These are phyloP conservation scores for Nebria ingens DNA, from an alignment of 1,140 invertebrate species.

Conservation along the genomic window DNA sequence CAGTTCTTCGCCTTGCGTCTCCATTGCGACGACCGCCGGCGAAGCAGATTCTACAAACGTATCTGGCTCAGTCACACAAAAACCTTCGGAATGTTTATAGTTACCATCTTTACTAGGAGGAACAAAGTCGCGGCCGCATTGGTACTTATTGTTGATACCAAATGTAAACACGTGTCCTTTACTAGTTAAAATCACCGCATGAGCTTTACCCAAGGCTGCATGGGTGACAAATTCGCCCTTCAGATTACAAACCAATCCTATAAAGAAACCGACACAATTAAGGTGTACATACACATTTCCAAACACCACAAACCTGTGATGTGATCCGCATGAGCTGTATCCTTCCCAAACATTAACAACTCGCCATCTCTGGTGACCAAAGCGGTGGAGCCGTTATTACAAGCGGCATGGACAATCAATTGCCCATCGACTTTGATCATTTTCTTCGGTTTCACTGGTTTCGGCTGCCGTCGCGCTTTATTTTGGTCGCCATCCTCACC, in stretches of 20 bases:
- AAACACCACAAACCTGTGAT: conserved; percentile 43
- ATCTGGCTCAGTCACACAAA: too few relatives aligned
- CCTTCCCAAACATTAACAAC: conserved; percentile 90
- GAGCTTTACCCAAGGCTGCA: conserved; percentile 90
- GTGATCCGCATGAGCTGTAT: conserved; percentile 78
- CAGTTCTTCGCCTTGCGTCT: conserved; percentile 52
- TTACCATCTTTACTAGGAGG: conserved; percentile 49
- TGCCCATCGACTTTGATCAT: conserved; percentile 84
- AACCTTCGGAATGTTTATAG: too few relatives aligned
- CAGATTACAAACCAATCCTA: conserved; percentile 57
- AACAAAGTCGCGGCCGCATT: conserved; percentile 86
- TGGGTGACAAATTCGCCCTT: conserved; percentile 71
- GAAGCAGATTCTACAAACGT: conserved; percentile 17
- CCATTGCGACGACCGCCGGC: conserved; percentile 49
- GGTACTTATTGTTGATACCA: conserved; percentile 96
- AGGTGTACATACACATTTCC: too few relatives aligned
- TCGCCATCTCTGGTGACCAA: conserved; percentile 82
- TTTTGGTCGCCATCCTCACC: conserved; percentile 89
- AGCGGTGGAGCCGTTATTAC: conserved; percentile 91
- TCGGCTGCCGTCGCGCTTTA: conserved; percentile 76
- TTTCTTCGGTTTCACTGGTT: conserved; percentile 85
- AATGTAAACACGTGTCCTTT: conserved; percentile 91
- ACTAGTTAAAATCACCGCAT: conserved; percentile 76
- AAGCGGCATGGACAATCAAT: conserved; percentile 70
- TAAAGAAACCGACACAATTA: conserved; percentile 21